Percentiles rank a stretch among this genome's conserved stretches.
These are phyloP conservation scores for Agonopterix alstromeriana DNA, from an alignment of 2,888 invertebrate species.

Conservation along the genomic window DNA sequence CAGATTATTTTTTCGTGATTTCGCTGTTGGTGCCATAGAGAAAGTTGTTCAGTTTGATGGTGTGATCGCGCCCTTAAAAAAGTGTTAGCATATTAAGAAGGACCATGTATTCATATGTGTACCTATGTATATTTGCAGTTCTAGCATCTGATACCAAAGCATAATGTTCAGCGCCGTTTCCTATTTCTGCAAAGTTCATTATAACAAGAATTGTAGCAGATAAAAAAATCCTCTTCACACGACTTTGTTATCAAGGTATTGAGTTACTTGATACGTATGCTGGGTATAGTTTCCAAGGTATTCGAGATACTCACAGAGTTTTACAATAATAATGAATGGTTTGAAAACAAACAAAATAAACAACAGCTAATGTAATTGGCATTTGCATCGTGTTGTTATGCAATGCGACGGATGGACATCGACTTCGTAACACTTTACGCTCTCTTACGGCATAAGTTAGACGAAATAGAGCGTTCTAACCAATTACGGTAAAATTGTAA, in stretches of 20 bases:
- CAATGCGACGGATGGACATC: conserved; percentile 28
- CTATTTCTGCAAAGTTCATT: background rate
- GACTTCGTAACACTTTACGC: conserved; percentile 46
- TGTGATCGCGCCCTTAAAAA: too few species aligned
- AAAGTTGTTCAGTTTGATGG: too few species aligned
- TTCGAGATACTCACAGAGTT: too few species aligned
- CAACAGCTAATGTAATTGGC: conserved; percentile 1
- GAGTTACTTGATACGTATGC: background rate
- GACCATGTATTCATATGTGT: too few species aligned
- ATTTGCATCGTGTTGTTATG: conserved; percentile 21
- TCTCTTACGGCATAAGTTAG: conserved; percentile 30
- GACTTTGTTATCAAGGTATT: background rate
- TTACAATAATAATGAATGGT: too few species aligned
- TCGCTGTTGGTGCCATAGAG: too few species aligned
- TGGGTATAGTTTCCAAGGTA: too few species aligned
- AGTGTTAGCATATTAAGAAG: too few species aligned
- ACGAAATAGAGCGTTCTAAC: conserved; percentile 12
- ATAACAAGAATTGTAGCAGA: background rate
- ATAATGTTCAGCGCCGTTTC: too few species aligned
- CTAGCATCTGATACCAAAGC: too few species aligned
- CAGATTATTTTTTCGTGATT: too few species aligned
- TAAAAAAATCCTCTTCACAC: background rate
- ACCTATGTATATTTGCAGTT: too few species aligned
- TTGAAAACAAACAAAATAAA: conserved; percentile 3
- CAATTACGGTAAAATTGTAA: conserved; percentile 12